Evolutionary conservation across 1,140 invertebrate species (phyloP), one percentile per base, ranked within the genome.

Genomic region (Oryctes rhinoceros): DNA sequence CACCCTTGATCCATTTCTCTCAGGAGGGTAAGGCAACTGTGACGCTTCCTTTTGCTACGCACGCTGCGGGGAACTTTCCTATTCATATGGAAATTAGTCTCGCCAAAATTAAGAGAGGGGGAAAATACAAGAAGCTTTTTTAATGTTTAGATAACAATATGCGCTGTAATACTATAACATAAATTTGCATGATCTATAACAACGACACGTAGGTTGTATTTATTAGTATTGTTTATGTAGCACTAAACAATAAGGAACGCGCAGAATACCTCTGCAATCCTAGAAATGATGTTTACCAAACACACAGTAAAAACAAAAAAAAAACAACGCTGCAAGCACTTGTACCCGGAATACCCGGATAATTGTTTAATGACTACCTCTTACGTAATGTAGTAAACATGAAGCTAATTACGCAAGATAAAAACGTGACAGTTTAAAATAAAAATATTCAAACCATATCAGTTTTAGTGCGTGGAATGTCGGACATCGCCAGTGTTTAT

Each of bases 1-100:
- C 65, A 67, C 65, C 65, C 65, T 67, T 67, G 65, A 67, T 67
- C 65, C 18, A 30, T 1, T 67, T 67, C 30, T 10, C 39, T 35
- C 3, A 24, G 65, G 9, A 67, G 65, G 65, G 65, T 67, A 18
- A 67, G 11, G 49, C 49, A 53, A 67, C 65, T 67, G 65, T 18
- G 6, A 67, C 30, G 5, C 65, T 24, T 35, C 10, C 65, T 67
- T 9, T 24, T 35, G 30, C 65, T 67, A 35, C 20, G 24, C 13
- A 24, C 65, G 65, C 4, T 62, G 53, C 13, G 13, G 65, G 30
- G 13, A 67, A 13, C 20, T 18, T 35, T 53, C 4, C 65, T 30
- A 67, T 67, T 24, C 20, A 67, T 4, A 67, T 24, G 65, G 18
- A 67, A 67, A 67, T 67, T 67, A 20, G 65, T 30, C 35, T 35